phyloP scores from a whole-genome alignment of 23 tunicate genomes.

The Halocynthia aurantium region DNA sequence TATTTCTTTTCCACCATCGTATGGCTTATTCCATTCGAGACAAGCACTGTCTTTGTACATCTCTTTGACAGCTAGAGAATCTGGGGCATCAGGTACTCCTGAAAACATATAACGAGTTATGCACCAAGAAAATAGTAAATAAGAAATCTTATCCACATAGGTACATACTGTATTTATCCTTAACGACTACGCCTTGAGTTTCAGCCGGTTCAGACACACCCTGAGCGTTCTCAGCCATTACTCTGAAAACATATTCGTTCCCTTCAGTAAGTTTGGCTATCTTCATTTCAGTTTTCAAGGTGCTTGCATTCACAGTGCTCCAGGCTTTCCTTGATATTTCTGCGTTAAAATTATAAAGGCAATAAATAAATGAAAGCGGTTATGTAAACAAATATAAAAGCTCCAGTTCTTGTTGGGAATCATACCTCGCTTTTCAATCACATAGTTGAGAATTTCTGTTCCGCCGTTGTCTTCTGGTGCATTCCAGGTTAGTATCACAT shows the following conservation, averaged over 20 bases:
- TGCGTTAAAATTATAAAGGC: not conserved
- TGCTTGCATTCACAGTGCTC: constrained; percentile 78
- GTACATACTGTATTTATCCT: constrained; percentile 60
- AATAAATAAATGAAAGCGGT: too few species aligned
- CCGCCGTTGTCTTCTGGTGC: constrained; percentile 93
- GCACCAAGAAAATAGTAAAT: not conserved
- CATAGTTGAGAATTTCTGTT: constrained; percentile 66
- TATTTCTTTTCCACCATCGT: constrained; percentile 92
- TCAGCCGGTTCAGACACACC: constrained; percentile 86
- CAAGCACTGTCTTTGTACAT: constrained; percentile 68
- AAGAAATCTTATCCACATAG: not conserved
- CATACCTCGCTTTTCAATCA: constrained; percentile 70
- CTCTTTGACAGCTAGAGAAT: constrained; percentile 72
- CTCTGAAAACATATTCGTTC: constrained; percentile 75
- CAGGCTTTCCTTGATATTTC: constrained; percentile 77
- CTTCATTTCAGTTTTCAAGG: constrained; percentile 60
- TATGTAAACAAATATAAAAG: too few species aligned
- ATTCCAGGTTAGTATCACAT: constrained; percentile 68
- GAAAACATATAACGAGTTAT: not conserved
- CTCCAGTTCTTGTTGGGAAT: not conserved
- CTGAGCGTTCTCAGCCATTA: constrained; percentile 93
- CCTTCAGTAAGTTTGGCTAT: constrained; percentile 76
- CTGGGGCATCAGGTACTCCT: constrained; percentile 92
- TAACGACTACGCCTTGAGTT: constrained; percentile 65
- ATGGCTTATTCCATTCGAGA: constrained; percentile 84